Evolutionary conservation across 2,888 invertebrate species (phyloP).

Genomic region (Blastobasis adustella): DNA sequence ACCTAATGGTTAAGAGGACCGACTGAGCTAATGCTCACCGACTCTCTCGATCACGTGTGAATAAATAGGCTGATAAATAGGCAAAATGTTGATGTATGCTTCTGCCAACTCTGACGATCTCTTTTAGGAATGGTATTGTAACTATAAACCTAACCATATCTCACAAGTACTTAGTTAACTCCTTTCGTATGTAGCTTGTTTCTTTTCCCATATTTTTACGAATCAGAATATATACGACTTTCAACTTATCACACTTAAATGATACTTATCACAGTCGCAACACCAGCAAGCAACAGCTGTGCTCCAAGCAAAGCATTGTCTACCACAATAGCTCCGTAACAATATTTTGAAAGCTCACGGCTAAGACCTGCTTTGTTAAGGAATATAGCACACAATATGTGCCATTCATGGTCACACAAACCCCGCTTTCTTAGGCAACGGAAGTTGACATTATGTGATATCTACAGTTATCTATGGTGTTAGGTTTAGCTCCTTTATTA

Average conservation of each 20-base stretch:
- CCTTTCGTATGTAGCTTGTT: too few species aligned
- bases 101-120: too few species aligned
- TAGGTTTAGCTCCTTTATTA: slow-evolving; percentile 25
- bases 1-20: too few species aligned
- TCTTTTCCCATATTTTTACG: too few species aligned
- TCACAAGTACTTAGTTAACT: too few species aligned
- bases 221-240: too few species aligned
- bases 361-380: slow-evolving; percentile 31
- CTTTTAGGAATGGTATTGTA: too few species aligned
- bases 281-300: slow-evolving; percentile 5
- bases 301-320: slow-evolving; percentile 27
- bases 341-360: slow-evolving; percentile 50
- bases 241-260: slow-evolving; percentile 12
- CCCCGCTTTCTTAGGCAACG: slow-evolving; percentile 34
- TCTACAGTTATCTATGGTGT: slow-evolving; percentile 25
- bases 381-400: slow-evolving; percentile 29
- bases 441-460: slow-evolving; percentile 49
- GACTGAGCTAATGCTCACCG: too few species aligned
- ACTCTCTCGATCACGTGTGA: too few species aligned
- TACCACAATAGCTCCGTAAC: slow-evolving; percentile 37
- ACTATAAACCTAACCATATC: too few species aligned
- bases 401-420: slow-evolving; percentile 32
- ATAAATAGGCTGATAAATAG: too few species aligned
- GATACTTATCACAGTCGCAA: slow-evolving; percentile 5
- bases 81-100: too few species aligned